Conservation (phyloP, 1,140 invertebrate species). For the Brachionus rubens region DNA sequence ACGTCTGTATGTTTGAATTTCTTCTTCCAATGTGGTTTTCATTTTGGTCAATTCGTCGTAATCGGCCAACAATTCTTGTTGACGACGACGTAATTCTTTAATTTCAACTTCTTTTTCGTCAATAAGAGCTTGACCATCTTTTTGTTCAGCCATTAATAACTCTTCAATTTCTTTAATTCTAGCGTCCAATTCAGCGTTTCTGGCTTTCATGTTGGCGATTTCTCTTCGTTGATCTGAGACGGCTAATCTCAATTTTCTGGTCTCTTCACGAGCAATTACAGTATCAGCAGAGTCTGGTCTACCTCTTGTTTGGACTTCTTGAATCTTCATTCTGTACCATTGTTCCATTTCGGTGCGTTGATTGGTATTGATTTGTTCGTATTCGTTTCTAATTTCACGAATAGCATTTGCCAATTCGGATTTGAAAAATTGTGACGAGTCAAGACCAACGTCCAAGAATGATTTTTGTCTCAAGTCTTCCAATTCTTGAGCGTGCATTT, state of each 20-base stretch:
- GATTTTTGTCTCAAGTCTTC: slow-evolving; percentile 42
- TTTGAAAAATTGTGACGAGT: slow-evolving; percentile 47
- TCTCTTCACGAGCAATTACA: slow-evolving; percentile 40
- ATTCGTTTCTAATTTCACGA: slow-evolving; percentile 63
- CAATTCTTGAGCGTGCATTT: slow-evolving; percentile 46
- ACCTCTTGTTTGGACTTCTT: slow-evolving; percentile 37
- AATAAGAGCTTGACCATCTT: slow-evolving; percentile 24
- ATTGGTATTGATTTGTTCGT: slow-evolving; percentile 52
- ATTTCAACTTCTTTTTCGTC: slow-evolving; percentile 45
- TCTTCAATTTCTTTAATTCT: slow-evolving; percentile 45
- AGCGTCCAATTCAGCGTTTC: slow-evolving; percentile 45
- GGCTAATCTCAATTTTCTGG: slow-evolving; percentile 8
- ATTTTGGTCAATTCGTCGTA: slow-evolving; percentile 46
- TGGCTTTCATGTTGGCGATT: slow-evolving; percentile 36
- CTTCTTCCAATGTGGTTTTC: slow-evolving; percentile 43
- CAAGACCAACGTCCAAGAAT: slow-evolving; percentile 19
- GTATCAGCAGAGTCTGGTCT: slow-evolving; percentile 13
- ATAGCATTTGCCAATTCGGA: slow-evolving; percentile 63
- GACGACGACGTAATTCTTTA: slow-evolving; percentile 31
- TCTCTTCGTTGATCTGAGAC: slow-evolving; percentile 39
- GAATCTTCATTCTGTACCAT: slow-evolving; percentile 47
- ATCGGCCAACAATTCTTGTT: slow-evolving; percentile 18
- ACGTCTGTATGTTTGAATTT: slow-evolving; percentile 44
- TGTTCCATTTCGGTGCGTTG: slow-evolving; percentile 46
- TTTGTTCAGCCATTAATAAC: slow-evolving; percentile 16